Conservation (phyloP, 2,113 vertebrate species). For the Ochotona princeps region DNA sequence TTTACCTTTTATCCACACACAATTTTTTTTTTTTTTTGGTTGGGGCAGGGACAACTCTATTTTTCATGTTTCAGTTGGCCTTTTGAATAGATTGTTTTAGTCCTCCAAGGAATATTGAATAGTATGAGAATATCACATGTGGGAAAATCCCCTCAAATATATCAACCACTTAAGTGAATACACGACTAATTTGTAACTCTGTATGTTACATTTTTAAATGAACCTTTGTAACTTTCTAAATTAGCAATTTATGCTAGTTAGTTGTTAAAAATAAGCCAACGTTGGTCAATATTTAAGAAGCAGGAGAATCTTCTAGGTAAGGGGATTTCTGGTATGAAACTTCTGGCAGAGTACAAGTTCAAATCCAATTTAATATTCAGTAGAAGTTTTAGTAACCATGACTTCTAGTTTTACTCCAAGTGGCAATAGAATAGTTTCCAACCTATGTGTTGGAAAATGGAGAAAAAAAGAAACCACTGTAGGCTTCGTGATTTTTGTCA, state of each 20-base stretch:
- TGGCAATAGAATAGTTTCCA: conserved; percentile 21
- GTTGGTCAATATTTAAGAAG: conserved; percentile 12
- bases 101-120: conserved; percentile 33
- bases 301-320: neutral
- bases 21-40: neutral
- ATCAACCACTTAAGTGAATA: conserved; percentile 32
- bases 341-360: conserved; percentile 31
- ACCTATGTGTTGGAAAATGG: neutral
- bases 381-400: neutral
- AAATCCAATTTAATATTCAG: conserved; percentile 15
- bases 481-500: neutral
- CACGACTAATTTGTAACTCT: neutral
- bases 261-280: neutral
- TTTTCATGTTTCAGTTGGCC: conserved; percentile 37
- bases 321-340: neutral
- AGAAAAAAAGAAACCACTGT: neutral
- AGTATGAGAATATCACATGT: neutral
- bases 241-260: conserved; percentile 43
- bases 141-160: neutral
- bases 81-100: conserved; percentile 36
- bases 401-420: conserved; percentile 3
- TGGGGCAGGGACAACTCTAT: neutral
- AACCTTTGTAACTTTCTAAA: conserved; percentile 11
- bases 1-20: neutral
- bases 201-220: conserved; percentile 17